phyloP scores from a whole-genome alignment of 53 echinoderm and acorn worm genomes.

The Luidia sarsii region DNA sequence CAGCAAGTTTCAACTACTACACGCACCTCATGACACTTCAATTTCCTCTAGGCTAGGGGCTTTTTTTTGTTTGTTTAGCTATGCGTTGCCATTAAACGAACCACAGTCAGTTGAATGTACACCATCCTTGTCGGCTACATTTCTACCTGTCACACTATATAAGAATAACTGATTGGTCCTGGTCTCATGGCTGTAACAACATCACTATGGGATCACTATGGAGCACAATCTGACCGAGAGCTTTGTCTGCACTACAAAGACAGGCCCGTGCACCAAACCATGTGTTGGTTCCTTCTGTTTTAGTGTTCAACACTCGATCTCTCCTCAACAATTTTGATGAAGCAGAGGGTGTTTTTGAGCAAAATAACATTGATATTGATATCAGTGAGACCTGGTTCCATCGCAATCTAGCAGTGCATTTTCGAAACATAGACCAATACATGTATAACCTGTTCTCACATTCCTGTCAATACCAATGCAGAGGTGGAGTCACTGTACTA shows the following conservation, averaged over 20 bases:
- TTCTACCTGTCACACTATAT: too few relatives aligned
- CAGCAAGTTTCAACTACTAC: too few relatives aligned
- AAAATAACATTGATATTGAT: conserved; percentile 5
- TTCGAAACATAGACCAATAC: conserved; percentile 14
- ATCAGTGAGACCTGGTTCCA: conserved; percentile 56
- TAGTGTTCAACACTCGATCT: conserved; percentile 15
- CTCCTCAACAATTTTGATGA: conserved; percentile 24
- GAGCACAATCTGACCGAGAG: too few relatives aligned
- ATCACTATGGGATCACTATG: too few relatives aligned
- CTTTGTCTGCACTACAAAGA: background rate
- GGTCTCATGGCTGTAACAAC: too few relatives aligned
- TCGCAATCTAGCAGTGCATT: conserved; percentile 19
- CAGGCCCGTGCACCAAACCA: background rate
- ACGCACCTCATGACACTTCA: too few relatives aligned
- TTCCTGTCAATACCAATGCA: conserved; percentile 29
- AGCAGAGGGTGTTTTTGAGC: conserved; percentile 24
- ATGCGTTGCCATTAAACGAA: too few relatives aligned
- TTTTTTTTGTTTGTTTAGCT: too few relatives aligned
- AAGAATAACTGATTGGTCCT: too few relatives aligned
- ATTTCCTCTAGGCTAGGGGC: too few relatives aligned
- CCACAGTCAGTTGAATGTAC: too few relatives aligned
- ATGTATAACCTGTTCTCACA: conserved; percentile 47
- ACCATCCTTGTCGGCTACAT: too few relatives aligned
- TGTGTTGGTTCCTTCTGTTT: conserved; percentile 8
- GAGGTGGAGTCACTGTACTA: conserved; percentile 53